Base-by-base conservation (phyloP, 2,797 vertebrate species). In the Notolepis coatsorum region DNA sequence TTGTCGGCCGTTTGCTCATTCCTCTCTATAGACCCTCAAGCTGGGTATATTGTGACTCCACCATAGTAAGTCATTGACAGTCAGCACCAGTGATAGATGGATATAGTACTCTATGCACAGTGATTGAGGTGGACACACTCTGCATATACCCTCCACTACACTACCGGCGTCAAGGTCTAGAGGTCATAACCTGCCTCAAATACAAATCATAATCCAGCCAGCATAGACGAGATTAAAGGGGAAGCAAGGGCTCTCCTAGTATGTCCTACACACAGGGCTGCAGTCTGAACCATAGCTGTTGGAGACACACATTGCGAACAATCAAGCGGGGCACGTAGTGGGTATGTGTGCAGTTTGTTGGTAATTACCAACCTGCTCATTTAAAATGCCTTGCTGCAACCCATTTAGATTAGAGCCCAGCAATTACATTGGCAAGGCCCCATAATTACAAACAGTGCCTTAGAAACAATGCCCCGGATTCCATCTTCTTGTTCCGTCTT, bases 341-440 rank as follows among this genome's bases (percentile, higher is more conserved):
- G n/a, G 79, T 85, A 76, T 61, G 71, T 81, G 79, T 79, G 75
- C 69, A 67, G 75, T 85, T 86, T 75, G 82, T 84, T 87, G 88
- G 87, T 93, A 93, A 93, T 91, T 90, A 90, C 79, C 89, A 69
- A 86, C 82, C 80, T 83, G 87, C 82, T 90, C 71, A 91, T 88
- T 88, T 47, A 82, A 77, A 91, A 86, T 69, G 77, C 81, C 84
- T 83, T 71, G 75, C 82, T 47, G 78, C 90, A 84, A 62, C 71
- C 54, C 57, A 67, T 79, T 77, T 30, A 63, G 79, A 85, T 84
- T 82, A 88, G 81, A 84, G 87, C 56, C 71, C 84, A 81, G 82
- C 88, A 82, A 74, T 92, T 85, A 78, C 71, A 79, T 66, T 84
- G 84, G 70, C 47, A 62, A 68, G 67, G 75, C 59, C 68, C 80